These are phyloP conservation scores for Trachelus troglodyta DNA, from an alignment of 2,888 invertebrate species.

Conservation along the genomic window DNA sequence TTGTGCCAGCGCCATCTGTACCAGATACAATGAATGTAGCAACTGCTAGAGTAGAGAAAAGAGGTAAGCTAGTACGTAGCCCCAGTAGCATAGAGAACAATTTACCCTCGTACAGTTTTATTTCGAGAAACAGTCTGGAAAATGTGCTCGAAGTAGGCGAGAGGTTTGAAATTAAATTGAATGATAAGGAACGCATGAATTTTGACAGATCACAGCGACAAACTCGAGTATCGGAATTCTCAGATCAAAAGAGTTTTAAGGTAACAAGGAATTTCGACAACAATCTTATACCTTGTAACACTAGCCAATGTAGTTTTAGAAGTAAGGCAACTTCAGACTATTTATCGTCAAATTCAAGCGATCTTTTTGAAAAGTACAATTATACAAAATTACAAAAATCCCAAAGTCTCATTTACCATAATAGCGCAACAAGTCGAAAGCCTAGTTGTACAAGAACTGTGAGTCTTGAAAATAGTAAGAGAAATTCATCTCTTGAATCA, in stretches of 20 bases:
- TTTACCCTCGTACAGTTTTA: slow-evolving; percentile 47
- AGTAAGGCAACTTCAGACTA: not conserved
- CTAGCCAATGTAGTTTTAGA: not conserved
- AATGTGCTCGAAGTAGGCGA: slow-evolving; percentile 34
- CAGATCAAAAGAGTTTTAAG: not conserved
- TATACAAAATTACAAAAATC: not conserved
- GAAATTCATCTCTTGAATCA: not conserved
- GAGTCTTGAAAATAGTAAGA: not conserved
- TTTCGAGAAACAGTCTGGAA: slow-evolving; percentile 43
- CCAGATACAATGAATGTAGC: slow-evolving; percentile 37
- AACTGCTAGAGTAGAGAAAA: slow-evolving; percentile 51
- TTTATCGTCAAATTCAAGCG: not conserved
- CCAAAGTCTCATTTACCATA: not conserved
- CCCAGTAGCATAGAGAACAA: slow-evolving; percentile 38
- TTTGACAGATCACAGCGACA: slow-evolving; percentile 20
- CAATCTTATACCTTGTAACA: not conserved
- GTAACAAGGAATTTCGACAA: not conserved
- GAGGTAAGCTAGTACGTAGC: slow-evolving; percentile 62
- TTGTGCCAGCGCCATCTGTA: slow-evolving; percentile 4
- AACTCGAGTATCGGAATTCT: too few relatives aligned
- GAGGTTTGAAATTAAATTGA: slow-evolving; percentile 9
- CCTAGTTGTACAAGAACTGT: not conserved
- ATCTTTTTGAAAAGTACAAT: not conserved
- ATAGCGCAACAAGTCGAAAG: not conserved
- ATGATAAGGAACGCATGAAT: slow-evolving; percentile 23